Conservation (phyloP, 2,888 invertebrate genomes). For the Barypeithes pellucidus region DNA sequence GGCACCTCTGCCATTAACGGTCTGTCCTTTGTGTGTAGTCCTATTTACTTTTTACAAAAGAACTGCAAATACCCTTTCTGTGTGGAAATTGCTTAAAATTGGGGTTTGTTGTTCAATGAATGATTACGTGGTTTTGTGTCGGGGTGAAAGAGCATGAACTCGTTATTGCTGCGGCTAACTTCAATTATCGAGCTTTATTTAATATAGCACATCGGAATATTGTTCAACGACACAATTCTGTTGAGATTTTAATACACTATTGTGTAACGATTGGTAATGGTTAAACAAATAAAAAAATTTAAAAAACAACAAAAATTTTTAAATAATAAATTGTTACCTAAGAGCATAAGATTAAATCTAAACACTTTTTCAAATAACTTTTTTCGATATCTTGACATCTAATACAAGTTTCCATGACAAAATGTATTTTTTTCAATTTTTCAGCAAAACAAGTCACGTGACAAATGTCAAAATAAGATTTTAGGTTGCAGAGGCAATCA, state of each 20-base stretch:
- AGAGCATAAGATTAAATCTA: no score
- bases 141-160: conserved; percentile 3
- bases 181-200: neutral
- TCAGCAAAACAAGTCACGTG: no score
- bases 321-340: no score
- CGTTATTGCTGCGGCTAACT: conserved; percentile 3
- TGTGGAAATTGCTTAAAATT: conserved; percentile 34
- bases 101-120: conserved; percentile 23
- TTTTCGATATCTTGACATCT: no score
- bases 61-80: conserved; percentile 34
- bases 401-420: no score
- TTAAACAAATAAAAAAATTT: no score
- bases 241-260: neutral
- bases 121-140: conserved; percentile 17
- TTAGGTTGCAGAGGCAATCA: no score
- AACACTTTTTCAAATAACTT: no score
- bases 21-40: conserved; percentile 27
- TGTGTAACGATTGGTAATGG: neutral
- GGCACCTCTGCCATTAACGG: conserved; percentile 37
- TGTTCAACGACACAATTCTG: neutral
- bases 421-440: no score
- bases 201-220: neutral
- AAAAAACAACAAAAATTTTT: no score
- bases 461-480: no score
- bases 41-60: conserved; percentile 39